A percentile compares a stretch with the other conserved stretches of the same genome.
Evolutionary conservation across 2,113 vertebrate genomes (phyloP).

Genomic region (Eidolon helvum): DNA sequence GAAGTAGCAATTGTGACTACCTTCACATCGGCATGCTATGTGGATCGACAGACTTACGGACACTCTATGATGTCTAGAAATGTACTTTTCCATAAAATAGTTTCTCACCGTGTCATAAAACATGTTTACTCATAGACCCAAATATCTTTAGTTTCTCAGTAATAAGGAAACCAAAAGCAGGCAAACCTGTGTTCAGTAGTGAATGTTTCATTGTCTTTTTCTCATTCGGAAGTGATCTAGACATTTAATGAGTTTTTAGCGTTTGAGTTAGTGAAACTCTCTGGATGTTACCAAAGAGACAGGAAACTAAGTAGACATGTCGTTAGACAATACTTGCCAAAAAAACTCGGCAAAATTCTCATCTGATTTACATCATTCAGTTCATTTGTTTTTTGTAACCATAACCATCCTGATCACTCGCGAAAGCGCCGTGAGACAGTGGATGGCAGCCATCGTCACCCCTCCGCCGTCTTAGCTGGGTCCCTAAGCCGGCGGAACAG

Average conservation of each 20-base stretch:
- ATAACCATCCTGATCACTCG: accelerated
- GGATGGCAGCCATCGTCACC: no score
- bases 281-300: neutral
- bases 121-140: accelerated
- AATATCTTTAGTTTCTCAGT: accelerated
- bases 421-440: neutral
- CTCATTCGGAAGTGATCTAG: neutral
- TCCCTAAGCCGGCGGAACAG: neutral
- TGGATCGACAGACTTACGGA: neutral
- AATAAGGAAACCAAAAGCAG: neutral
- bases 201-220: accelerated
- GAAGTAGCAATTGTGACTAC: neutral
- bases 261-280: neutral
- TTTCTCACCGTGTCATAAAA: neutral
- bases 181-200: accelerated
- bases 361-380: neutral
- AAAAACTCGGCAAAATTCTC: neutral
- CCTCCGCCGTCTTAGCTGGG: no score
- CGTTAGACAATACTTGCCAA: neutral
- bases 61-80: neutral
- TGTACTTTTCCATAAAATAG: neutral
- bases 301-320: neutral
- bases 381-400: neutral
- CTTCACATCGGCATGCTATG: neutral
- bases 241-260: neutral